These are phyloP conservation scores for Heteropelma amictum DNA, from an alignment of 2,888 invertebrate genomes.

Conservation along the genomic window DNA sequence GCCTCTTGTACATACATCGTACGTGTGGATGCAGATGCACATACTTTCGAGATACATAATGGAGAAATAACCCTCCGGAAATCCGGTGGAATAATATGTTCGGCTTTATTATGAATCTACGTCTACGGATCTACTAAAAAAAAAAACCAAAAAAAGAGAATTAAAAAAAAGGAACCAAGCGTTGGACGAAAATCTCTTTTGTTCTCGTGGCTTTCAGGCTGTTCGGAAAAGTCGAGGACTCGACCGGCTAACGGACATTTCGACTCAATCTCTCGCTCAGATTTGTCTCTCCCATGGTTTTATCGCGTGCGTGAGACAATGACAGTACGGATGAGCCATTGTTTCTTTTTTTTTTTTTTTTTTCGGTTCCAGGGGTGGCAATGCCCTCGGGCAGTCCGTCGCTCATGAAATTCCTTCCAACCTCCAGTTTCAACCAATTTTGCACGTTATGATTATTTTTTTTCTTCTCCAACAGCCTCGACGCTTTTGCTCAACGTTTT, in stretches of 20 bases:
- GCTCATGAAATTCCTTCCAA: too few relatives aligned
- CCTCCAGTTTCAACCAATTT: conserved; percentile 9
- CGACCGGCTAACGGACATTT: conserved; percentile 5
- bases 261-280: conserved; percentile 24
- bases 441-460: not conserved
- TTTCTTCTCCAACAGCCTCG: not conserved
- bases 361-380: not conserved
- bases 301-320: conserved; percentile 41
- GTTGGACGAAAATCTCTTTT: conserved; percentile 35
- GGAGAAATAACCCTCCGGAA: conserved; percentile 40
- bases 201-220: conserved; percentile 44
- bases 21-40: not conserved
- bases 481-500: too few relatives aligned
- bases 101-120: conserved; percentile 26
- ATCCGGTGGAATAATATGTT: conserved; percentile 31
- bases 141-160: conserved; percentile 6
- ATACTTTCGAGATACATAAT: conserved; percentile 12
- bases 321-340: conserved; percentile 19
- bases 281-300: not conserved
- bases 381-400: conserved; percentile 10
- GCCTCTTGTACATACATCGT: too few relatives aligned
- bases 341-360: conserved; percentile 8
- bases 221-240: conserved; percentile 43
- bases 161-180: not conserved
- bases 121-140: conserved; percentile 13